Base-by-base conservation (phyloP, 2,113 vertebrate species). In the Phrynosoma platyrhinos region DNA sequence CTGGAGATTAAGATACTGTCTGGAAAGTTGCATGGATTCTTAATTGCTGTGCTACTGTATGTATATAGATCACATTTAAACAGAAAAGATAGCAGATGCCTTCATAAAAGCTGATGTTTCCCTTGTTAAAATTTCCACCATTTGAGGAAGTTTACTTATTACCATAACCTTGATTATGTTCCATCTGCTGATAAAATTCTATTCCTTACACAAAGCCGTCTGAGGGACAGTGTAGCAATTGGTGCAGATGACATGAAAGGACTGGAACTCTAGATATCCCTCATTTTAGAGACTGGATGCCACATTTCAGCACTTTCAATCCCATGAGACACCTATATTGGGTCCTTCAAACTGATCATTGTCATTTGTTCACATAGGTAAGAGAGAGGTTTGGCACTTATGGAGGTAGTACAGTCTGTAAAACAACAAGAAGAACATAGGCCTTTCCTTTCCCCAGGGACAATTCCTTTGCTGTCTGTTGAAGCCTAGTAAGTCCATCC, bases 1-100 rank as follows among this genome's bases (percentile, higher is more conserved):
- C 89, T 90, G 90, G 75, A 91, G 88, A 91, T 86, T 91, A 81
- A 93, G 92, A 72, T 84, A 47, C 12, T 87, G 87, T 78, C 25
- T 1, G 1, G 92, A 85, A 93, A 88, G 82, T 90, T 55, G 79
- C 87, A 87, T 9, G 74, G 53, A 40, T 87, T 74, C 25, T 89
- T 91, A 86, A 76, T 86, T 58, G 82, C 86, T 0, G 53, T 82
- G 1, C 86, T 86, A 90, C 81, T 93, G 75, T 72, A 58, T 2
- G 18, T 36, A 77, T 7, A 68, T 52, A 69, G 40, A 69, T 68
- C 4, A 25, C 58, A 64, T 86, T 86, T 78, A 52, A 86, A 69
- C 75, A 76, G 86, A 76, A 68, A 87, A 87, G 10, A 55, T 42
- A 83, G 58, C 30, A 75, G 84, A 27, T 82, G 52, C 74, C 62